Percentiles rank a stretch among this genome's conserved stretches.
These are phyloP conservation scores for Squalus acanthias DNA, from an alignment of 2,797 vertebrate genomes.

Conservation along the genomic window DNA sequence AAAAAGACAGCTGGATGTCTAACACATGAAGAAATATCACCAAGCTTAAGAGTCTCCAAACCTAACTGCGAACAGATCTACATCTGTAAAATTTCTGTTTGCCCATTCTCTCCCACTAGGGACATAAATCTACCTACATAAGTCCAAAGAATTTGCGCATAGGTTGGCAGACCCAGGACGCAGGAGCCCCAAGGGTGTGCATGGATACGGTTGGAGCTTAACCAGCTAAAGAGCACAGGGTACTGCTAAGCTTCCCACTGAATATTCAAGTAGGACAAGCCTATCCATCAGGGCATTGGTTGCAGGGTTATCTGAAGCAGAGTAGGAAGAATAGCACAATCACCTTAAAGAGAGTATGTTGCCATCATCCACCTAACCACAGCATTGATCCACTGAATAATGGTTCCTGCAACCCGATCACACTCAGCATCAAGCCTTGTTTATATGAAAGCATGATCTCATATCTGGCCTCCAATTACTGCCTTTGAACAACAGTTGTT, in stretches of 20 bases:
- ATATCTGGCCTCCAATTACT: background rate
- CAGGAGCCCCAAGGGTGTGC: background rate
- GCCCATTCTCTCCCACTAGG: background rate
- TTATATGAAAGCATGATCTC: background rate
- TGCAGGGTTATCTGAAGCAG: background rate
- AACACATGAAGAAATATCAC: background rate
- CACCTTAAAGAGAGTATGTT: background rate
- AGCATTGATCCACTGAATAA: background rate
- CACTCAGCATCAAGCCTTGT: background rate
- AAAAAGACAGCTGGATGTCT: background rate
- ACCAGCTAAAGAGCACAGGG: background rate
- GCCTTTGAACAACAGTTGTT: background rate
- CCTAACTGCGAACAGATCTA: background rate
- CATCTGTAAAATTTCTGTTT: background rate
- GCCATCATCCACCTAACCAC: background rate
- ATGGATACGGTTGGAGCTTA: background rate
- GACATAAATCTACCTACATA: background rate
- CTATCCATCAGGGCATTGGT: background rate
- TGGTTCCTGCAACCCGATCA: background rate
- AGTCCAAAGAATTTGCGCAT: background rate
- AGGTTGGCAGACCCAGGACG: background rate
- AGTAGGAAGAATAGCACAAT: background rate
- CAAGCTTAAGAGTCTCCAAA: background rate
- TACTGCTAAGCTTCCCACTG: background rate
- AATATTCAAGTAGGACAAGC: background rate